Evolutionary conservation across 2,113 vertebrate genomes (phyloP).

Genomic region (Pelmatolapia mariae): DNA sequence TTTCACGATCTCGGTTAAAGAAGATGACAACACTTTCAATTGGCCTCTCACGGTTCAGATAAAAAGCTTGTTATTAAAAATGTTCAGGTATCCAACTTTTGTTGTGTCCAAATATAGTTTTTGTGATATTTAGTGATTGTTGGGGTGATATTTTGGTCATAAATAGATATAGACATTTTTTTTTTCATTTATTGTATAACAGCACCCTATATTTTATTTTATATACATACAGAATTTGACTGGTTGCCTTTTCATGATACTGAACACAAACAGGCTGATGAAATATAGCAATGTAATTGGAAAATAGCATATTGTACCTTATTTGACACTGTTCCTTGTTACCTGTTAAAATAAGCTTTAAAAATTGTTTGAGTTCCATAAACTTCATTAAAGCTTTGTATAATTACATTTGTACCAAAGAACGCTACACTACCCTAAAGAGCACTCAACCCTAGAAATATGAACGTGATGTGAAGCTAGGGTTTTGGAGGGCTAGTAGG

Average conservation of each 20-base stretch:
- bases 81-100: neutral
- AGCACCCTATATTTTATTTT: neutral
- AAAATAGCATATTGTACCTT: neutral
- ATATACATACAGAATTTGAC: neutral
- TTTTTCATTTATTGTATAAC: neutral
- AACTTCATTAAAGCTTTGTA: neutral
- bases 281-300: neutral
- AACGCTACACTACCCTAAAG: neutral
- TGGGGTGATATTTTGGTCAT: neutral
- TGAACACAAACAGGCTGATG: neutral
- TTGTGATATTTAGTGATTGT: neutral
- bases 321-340: neutral
- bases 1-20: neutral
- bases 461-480: neutral
- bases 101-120: neutral
- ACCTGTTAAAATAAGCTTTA: neutral
- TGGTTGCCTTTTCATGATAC: neutral
- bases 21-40: neutral
- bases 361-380: neutral
- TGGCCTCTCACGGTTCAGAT: neutral
- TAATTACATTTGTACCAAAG: neutral
- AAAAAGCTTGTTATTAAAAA: conserved; percentile 2
- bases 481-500: neutral
- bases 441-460: neutral
- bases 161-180: neutral